phyloP scores from a whole-genome alignment of 2,113 vertebrate genomes.

The Sylvietta virens region DNA sequence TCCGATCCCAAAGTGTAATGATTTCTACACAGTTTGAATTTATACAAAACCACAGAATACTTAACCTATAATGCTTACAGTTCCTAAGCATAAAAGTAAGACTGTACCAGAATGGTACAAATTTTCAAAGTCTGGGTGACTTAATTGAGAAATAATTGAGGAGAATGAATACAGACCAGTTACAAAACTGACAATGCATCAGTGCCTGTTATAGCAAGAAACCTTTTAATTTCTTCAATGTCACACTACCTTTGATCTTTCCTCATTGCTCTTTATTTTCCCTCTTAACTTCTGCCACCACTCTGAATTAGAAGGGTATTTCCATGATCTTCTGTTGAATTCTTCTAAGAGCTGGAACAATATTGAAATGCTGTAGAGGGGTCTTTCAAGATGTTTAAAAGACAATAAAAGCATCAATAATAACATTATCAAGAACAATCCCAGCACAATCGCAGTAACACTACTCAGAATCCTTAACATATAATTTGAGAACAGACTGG shows the following conservation, averaged over 20 bases:
- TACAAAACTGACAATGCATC: neutral
- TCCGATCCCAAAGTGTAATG: neutral
- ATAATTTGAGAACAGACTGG: neutral
- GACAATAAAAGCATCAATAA: neutral
- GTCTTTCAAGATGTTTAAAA: neutral
- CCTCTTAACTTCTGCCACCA: slow-evolving; percentile 86
- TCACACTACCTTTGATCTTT: slow-evolving; percentile 78
- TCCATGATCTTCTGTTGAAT: slow-evolving; percentile 74
- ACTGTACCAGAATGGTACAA: neutral
- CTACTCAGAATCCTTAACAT: neutral
- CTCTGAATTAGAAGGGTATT: slow-evolving; percentile 75
- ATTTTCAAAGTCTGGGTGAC: neutral
- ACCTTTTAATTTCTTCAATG: neutral
- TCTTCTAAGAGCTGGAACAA: slow-evolving; percentile 79
- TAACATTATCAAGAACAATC: neutral
- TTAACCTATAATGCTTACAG: neutral
- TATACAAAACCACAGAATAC: neutral
- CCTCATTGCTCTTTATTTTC: slow-evolving; percentile 83
- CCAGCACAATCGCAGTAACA: neutral
- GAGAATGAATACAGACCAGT: neutral
- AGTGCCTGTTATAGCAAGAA: neutral
- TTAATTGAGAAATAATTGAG: neutral
- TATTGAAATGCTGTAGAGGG: neutral
- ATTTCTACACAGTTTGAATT: neutral
- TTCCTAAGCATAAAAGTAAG: neutral